Evolutionary conservation across 2,113 vertebrate species (phyloP).

Genomic region (Sardina pilchardus): DNA sequence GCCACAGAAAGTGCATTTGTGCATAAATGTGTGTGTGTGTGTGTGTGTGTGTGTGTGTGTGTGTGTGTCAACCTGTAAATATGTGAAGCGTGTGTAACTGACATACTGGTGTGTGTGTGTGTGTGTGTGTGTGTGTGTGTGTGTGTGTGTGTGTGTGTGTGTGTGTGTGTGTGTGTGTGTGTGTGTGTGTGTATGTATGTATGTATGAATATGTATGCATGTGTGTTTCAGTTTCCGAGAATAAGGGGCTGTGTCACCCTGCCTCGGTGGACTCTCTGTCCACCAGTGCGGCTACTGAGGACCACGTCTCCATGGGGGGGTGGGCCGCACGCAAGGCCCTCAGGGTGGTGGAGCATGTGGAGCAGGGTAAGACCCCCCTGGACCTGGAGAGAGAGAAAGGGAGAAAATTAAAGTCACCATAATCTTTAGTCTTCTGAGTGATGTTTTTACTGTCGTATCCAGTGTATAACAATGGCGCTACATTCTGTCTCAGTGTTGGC

Average conservation of each 20-base stretch:
- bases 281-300: slow-evolving; percentile 95
- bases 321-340: slow-evolving; percentile 96
- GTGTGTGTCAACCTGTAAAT: slow-evolving; percentile 34
- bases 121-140: slow-evolving; percentile 67
- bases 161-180: slow-evolving; percentile 68
- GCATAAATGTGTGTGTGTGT: neutral
- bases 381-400: neutral
- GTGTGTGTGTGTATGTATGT: slow-evolving; percentile 7
- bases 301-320: slow-evolving; percentile 98
- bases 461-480: neutral
- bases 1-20: no score
- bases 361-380: slow-evolving; percentile 80
- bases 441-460: neutral
- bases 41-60: neutral
- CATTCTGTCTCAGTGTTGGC: slow-evolving; percentile 79
- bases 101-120: neutral
- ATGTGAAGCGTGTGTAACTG: neutral
- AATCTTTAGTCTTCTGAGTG: no score
- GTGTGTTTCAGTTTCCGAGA: slow-evolving; percentile 88
- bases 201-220: neutral
- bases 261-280: slow-evolving; percentile 97
- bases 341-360: slow-evolving; percentile 91
- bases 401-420: no score
- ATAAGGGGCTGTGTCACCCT: slow-evolving; percentile 94
- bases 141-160: neutral